phyloP scores from a whole-genome alignment of 2,113 vertebrate species.

The Phainopepla nitens region DNA sequence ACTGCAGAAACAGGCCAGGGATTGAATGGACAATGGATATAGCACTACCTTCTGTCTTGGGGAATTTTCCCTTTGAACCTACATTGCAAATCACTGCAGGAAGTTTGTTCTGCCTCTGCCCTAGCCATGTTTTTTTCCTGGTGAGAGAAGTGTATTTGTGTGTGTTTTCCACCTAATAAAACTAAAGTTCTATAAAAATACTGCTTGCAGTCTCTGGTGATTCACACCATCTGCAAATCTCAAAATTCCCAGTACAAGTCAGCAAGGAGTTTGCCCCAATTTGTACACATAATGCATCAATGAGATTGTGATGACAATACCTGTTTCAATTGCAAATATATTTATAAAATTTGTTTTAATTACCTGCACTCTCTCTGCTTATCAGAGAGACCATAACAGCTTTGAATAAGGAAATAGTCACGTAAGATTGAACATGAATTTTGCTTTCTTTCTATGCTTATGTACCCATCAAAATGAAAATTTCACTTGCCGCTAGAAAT shows the following conservation, averaged over 20 bases:
- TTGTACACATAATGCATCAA: neutral
- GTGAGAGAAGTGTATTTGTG: neutral
- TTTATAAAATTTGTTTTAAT: neutral
- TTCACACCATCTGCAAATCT: constrained; percentile 1
- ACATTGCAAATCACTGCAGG: neutral
- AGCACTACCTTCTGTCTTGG: neutral
- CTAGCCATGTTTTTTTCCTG: neutral
- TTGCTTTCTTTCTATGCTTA: neutral
- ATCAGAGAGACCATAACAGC: neutral
- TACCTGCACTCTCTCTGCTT: neutral
- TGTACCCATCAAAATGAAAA: neutral
- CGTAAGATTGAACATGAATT: neutral
- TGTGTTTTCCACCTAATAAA: neutral
- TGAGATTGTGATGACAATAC: neutral
- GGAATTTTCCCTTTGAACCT: neutral
- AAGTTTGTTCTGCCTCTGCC: neutral
- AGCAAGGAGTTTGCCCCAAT: neutral
- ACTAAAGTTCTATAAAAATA: neutral
- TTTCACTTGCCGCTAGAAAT: neutral
- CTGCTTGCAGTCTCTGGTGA: neutral
- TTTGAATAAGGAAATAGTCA: neutral
- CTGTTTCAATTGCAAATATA: neutral
- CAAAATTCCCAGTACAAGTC: neutral
- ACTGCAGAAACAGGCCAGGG: neutral
- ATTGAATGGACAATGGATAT: neutral